These are phyloP conservation scores for Epinotia ramella DNA, from an alignment of 2,888 invertebrate genomes.

Conservation along the genomic window DNA sequence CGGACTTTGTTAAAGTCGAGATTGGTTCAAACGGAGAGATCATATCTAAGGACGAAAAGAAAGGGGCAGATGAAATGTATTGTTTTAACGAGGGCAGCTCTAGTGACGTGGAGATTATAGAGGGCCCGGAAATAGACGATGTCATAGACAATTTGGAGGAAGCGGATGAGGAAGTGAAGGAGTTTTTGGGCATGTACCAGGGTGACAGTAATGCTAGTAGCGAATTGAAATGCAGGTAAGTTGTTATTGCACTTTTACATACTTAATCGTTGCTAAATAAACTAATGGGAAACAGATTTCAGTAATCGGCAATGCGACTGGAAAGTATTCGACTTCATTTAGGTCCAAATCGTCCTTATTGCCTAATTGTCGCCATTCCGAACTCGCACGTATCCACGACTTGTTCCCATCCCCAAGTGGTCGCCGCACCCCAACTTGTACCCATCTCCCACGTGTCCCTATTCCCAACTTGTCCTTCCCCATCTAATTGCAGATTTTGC, in stretches of 20 bases:
- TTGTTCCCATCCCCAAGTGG: too few relatives aligned
- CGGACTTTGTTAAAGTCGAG: slow-evolving; percentile 75
- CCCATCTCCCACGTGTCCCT: too few relatives aligned
- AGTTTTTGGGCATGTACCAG: slow-evolving; percentile 76
- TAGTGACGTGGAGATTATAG: slow-evolving; percentile 76
- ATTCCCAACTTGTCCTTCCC: too few relatives aligned
- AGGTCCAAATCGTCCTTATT: too few relatives aligned
- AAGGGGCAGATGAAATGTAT: slow-evolving; percentile 49
- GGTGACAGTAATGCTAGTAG: slow-evolving; percentile 52
- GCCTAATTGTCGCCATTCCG: too few relatives aligned
- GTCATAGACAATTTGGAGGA: slow-evolving; percentile 77
- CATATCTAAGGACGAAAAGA: slow-evolving; percentile 64
- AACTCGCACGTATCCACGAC: too few relatives aligned
- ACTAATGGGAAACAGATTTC: too few relatives aligned
- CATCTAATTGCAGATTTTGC: slow-evolving; percentile 66
- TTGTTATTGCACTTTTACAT: neutral
- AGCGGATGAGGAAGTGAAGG: slow-evolving; percentile 76
- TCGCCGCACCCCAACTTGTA: too few relatives aligned
- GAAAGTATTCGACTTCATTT: too few relatives aligned
- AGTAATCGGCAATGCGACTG: too few relatives aligned
- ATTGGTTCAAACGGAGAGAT: slow-evolving; percentile 78
- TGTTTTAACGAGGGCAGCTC: slow-evolving; percentile 59
- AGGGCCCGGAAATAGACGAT: slow-evolving; percentile 70
- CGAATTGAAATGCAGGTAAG: slow-evolving; percentile 77
- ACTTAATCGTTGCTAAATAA: too few relatives aligned